Evolutionary conservation across 2,113 vertebrate species (phyloP).

Genomic region (Carassius gibelio): DNA sequence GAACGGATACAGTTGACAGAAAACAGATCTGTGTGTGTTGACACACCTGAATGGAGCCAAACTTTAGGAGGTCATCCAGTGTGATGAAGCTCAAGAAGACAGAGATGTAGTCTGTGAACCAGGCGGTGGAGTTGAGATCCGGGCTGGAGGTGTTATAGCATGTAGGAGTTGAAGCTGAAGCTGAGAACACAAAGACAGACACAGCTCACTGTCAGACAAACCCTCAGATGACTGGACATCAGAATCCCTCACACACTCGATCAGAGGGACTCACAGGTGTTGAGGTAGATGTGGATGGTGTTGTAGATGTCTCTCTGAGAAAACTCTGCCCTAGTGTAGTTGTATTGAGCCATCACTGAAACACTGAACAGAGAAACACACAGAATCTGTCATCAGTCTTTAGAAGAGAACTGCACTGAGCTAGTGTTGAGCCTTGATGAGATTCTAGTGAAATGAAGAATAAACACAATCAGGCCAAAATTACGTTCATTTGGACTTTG

Average conservation of each 20-base stretch:
- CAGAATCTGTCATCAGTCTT: background rate
- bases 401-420: background rate
- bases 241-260: background rate
- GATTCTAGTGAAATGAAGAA: background rate
- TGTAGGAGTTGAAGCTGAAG: conserved; percentile 60
- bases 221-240: background rate
- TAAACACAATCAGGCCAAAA: background rate
- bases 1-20: background rate
- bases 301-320: conserved; percentile 60
- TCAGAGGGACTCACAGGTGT: conserved; percentile 60
- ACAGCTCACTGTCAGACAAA: background rate
- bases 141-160: conserved; percentile 68
- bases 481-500: background rate
- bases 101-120: conserved; percentile 75
- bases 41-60: conserved; percentile 67
- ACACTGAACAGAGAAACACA: conserved; percentile 60
- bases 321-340: conserved; percentile 64
- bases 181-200: conserved; percentile 15
- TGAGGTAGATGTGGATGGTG: conserved; percentile 70
- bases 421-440: background rate
- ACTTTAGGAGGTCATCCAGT: conserved; percentile 59
- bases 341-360: conserved; percentile 58
- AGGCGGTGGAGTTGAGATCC: conserved; percentile 74
- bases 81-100: conserved; percentile 68
- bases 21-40: background rate